Conservation (phyloP, 2,113 vertebrate species). For the Boulengeromyrus knoepffleri region DNA sequence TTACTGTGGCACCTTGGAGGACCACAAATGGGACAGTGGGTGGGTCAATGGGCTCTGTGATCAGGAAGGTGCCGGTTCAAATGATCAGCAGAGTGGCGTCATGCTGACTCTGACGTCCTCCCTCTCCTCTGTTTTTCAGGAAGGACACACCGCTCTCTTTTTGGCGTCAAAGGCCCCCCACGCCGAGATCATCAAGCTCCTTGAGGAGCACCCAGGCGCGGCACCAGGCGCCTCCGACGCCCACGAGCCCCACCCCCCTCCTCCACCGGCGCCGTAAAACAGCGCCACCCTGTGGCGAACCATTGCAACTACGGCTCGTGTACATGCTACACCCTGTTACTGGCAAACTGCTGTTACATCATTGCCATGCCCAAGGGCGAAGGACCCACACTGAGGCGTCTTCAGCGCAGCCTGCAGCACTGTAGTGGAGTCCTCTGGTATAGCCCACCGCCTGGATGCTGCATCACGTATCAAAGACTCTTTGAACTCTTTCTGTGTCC, state of each 20-base stretch:
- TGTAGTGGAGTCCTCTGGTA: neutral
- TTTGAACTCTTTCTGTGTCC: neutral
- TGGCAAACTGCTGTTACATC: neutral
- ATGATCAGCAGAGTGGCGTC: neutral
- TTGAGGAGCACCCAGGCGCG: slow-evolving; percentile 61
- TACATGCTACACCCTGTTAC: neutral
- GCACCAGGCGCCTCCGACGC: slow-evolving; percentile 37
- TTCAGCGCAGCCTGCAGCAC: neutral
- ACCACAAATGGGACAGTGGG: neutral
- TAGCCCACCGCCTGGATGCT: neutral
- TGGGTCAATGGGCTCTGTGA: neutral
- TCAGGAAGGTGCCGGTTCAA: neutral
- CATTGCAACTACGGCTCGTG: neutral
- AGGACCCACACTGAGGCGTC: neutral
- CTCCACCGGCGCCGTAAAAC: neutral
- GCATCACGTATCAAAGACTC: neutral
- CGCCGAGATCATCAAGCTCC: slow-evolving; percentile 69
- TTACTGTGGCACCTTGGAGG: too few species aligned
- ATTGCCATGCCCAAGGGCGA: neutral
- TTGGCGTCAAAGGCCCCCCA: slow-evolving; percentile 66
- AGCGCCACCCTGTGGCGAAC: neutral
- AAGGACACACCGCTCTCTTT: slow-evolving; percentile 74
- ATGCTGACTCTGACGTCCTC: neutral
- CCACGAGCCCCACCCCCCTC: neutral
- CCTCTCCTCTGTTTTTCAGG: slow-evolving; percentile 49